A percentile compares a stretch with the other conserved stretches of the same genome.
phyloP scores from a whole-genome alignment of 2,797 vertebrate species.

The Neoniphon sammara region DNA sequence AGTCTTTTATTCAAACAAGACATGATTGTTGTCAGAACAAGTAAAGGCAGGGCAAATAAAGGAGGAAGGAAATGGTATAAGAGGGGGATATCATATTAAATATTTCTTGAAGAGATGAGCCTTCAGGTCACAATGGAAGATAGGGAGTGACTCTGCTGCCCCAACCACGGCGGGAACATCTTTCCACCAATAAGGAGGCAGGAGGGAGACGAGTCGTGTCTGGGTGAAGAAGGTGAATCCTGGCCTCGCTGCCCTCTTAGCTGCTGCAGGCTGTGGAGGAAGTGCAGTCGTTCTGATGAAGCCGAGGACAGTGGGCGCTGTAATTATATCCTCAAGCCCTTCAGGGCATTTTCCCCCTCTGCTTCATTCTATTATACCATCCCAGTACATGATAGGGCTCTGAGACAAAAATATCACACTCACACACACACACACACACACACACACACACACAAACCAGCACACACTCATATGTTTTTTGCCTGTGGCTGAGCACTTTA shows the following conservation, averaged over 20 bases:
- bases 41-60: constrained; percentile 11
- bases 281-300: constrained; percentile 47
- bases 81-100: background rate
- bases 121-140: background rate
- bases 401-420: background rate
- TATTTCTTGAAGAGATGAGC: constrained; percentile 15
- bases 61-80: background rate
- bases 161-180: constrained; percentile 30
- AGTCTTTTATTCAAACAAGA: background rate
- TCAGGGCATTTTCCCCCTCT: constrained; percentile 36
- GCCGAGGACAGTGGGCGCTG: constrained; percentile 46
- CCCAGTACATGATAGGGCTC: constrained; percentile 19
- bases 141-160: constrained; percentile 9
- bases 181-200: constrained; percentile 11
- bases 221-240: constrained; percentile 13
- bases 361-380: constrained; percentile 33
- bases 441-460: background rate
- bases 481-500: background rate
- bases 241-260: constrained; percentile 10
- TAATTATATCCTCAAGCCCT: constrained; percentile 56
- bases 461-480: background rate
- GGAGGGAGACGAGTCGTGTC: background rate
- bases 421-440: background rate
- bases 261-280: constrained; percentile 39
- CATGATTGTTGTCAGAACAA: background rate